A percentile compares a stretch with the other conserved stretches of the same genome.
Conservation (phyloP, 1,140 invertebrate genomes). For the Pogonomyrmex barbatus region DNA sequence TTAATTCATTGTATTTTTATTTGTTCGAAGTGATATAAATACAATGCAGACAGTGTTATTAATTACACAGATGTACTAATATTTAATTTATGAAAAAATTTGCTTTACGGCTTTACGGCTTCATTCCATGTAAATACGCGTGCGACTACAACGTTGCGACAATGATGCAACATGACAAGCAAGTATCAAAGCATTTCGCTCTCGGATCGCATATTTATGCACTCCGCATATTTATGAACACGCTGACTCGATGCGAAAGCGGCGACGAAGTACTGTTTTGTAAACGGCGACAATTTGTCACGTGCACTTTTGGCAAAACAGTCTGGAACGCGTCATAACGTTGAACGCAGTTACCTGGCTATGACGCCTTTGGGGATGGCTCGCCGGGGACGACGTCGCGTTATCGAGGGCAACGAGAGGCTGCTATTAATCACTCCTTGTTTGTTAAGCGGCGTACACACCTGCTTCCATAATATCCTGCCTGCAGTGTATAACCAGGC, state of each 20-base stretch:
- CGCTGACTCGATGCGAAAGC: constrained; percentile 47
- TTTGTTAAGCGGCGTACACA: constrained; percentile 84
- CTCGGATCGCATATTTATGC: constrained; percentile 48
- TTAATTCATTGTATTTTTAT: neutral
- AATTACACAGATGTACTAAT: neutral
- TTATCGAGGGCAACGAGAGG: constrained; percentile 79
- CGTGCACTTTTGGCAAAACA: constrained; percentile 59
- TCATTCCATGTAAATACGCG: constrained; percentile 2
- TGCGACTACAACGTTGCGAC: constrained; percentile 15
- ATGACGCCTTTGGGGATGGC: constrained; percentile 56
- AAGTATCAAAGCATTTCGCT: constrained; percentile 36
- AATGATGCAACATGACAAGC: constrained; percentile 40
- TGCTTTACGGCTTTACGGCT: neutral
- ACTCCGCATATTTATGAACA: constrained; percentile 55
- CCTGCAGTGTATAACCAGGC: constrained; percentile 54
- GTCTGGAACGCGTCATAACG: constrained; percentile 59
- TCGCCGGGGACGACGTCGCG: constrained; percentile 76
- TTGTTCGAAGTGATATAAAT: neutral
- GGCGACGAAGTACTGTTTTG: constrained; percentile 45
- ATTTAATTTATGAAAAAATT: neutral
- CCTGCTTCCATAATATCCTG: constrained; percentile 84
- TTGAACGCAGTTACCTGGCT: constrained; percentile 60
- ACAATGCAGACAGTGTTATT: neutral
- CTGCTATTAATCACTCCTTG: constrained; percentile 84
- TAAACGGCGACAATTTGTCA: constrained; percentile 61